A percentile compares a stretch with the other conserved stretches of the same genome.
Evolutionary conservation across 2,888 invertebrate species (phyloP).

Genomic region (Drosophila helvetica): DNA sequence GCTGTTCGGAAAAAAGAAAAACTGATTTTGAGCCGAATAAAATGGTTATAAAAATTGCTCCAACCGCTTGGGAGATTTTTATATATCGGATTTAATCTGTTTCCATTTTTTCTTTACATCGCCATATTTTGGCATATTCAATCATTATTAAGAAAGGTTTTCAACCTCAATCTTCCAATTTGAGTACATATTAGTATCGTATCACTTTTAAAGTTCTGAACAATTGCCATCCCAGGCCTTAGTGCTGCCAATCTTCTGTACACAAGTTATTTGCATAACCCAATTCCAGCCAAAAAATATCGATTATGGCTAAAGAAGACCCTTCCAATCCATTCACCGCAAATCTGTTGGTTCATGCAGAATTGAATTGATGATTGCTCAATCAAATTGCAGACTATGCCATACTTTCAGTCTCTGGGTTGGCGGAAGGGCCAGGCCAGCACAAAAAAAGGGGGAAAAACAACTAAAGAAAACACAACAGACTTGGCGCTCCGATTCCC

Average conservation of each 20-base stretch:
- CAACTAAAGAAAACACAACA: constrained; percentile 16
- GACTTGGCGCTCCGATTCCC: constrained; percentile 42
- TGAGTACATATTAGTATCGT: too few species aligned
- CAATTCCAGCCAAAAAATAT: constrained; percentile 1
- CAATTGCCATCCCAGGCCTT: neutral
- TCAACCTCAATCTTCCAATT: too few species aligned
- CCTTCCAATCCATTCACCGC: constrained; percentile 4
- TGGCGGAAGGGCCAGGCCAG: constrained; percentile 1
- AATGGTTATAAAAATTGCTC: too few species aligned
- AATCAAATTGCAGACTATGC: constrained; percentile 50
- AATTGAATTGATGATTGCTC: constrained; percentile 70
- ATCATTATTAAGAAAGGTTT: too few species aligned
- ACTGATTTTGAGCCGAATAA: too few species aligned
- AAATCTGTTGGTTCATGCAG: constrained; percentile 55
- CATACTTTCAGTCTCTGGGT: constrained; percentile 8
- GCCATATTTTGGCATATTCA: too few species aligned
- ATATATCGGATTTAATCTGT: too few species aligned
- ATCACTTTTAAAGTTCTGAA: too few species aligned
- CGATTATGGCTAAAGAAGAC: neutral
- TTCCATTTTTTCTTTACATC: too few species aligned
- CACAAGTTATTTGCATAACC: neutral
- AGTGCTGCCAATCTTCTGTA: too few species aligned
- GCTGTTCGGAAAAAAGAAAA: too few species aligned
- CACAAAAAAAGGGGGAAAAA: constrained; percentile 6
- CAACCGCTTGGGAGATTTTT: too few species aligned